phyloP scores from a whole-genome alignment of 2,797 vertebrate species.

The Danio aesculapii region DNA sequence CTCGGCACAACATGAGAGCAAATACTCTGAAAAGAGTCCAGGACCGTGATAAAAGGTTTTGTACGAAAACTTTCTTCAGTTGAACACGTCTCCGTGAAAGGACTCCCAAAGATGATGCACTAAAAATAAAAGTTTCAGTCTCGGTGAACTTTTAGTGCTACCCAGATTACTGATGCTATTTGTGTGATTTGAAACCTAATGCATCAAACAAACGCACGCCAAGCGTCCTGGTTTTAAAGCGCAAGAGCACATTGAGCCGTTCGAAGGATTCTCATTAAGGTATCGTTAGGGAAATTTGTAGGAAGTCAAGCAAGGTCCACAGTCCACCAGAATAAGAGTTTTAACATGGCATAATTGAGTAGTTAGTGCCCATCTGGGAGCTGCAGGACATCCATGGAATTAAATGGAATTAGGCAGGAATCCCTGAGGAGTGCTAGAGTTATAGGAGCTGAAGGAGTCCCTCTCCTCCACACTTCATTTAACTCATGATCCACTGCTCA shows the following conservation, averaged over 20 bases:
- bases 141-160: constrained; percentile 26
- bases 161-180: constrained; percentile 38
- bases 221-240: constrained; percentile 34
- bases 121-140: constrained; percentile 52
- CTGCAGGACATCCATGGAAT: constrained; percentile 47
- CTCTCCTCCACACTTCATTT: constrained; percentile 58
- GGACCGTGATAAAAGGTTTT: constrained; percentile 57
- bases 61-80: constrained; percentile 37
- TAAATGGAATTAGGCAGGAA: constrained; percentile 54
- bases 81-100: constrained; percentile 4
- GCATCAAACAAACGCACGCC: constrained; percentile 14
- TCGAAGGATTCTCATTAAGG: constrained; percentile 46
- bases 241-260: constrained; percentile 18
- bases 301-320: constrained; percentile 35
- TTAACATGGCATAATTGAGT: constrained; percentile 49
- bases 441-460: constrained; percentile 43
- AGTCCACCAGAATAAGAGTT: constrained; percentile 36
- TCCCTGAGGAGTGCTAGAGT: constrained; percentile 38
- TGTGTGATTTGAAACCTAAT: constrained; percentile 8
- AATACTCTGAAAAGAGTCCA: constrained; percentile 41
- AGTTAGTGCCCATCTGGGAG: constrained; percentile 47
- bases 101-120: constrained; percentile 26
- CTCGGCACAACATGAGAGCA: constrained; percentile 49
- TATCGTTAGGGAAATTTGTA: constrained; percentile 45
- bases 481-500: constrained; percentile 52